Percentiles rank a stretch among this genome's conserved stretches.
Conservation (phyloP, 1,140 invertebrate genomes). For the Papilio machaon region DNA sequence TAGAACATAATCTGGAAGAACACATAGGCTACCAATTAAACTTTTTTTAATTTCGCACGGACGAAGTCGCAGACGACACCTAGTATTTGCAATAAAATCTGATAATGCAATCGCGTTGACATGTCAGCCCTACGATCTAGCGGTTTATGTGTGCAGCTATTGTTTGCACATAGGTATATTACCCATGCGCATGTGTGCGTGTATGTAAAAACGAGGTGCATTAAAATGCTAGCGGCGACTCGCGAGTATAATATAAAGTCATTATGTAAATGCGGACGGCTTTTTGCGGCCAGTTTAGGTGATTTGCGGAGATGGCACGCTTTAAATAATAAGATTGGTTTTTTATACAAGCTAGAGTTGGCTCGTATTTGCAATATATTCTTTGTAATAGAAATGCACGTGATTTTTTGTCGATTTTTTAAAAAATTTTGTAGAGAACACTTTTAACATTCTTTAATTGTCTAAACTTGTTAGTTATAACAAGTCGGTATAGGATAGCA, state of each 20-base stretch:
- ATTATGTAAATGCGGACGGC: slow-evolving; percentile 62
- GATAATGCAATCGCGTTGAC: neutral
- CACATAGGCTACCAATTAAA: no score
- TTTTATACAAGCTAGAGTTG: slow-evolving; percentile 36
- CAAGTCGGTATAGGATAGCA: no score
- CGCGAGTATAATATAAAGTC: slow-evolving; percentile 65
- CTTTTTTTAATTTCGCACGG: no score
- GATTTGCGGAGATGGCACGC: slow-evolving; percentile 56
- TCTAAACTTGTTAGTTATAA: neutral
- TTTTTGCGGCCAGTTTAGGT: slow-evolving; percentile 64
- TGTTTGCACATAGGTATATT: slow-evolving; percentile 34
- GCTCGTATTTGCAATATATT: slow-evolving; percentile 3
- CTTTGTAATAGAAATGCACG: neutral
- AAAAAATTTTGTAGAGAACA: neutral
- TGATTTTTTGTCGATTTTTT: neutral
- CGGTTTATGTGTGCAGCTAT: slow-evolving; percentile 26
- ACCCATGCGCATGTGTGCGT: slow-evolving; percentile 26
- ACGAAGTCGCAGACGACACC: neutral
- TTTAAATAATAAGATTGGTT: slow-evolving; percentile 50
- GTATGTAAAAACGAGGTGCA: slow-evolving; percentile 54
- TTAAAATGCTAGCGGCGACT: slow-evolving; percentile 58
- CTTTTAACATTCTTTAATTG: neutral
- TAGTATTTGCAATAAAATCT: neutral
- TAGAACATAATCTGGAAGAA: no score
- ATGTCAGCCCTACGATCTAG: slow-evolving; percentile 25